Evolutionary conservation across 2,113 vertebrate genomes (phyloP).

Genomic region (Pao palembangensis): DNA sequence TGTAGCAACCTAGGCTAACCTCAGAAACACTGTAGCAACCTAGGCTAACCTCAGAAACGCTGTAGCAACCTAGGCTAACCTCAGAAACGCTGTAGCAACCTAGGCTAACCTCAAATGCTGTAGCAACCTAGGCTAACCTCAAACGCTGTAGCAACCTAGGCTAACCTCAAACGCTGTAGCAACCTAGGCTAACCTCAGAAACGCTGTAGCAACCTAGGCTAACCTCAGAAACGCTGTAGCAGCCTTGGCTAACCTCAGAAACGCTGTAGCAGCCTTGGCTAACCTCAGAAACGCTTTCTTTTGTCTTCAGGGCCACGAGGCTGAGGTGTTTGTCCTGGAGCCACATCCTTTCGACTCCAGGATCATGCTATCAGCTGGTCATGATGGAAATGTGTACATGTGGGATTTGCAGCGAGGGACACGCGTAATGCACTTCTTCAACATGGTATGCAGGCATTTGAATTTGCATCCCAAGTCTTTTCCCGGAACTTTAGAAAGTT

Average conservation of each 20-base stretch:
- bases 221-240: too few species aligned
- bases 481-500: not conserved
- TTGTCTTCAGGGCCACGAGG: slow-evolving; percentile 85
- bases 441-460: slow-evolving; percentile 78
- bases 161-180: too few species aligned
- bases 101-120: too few species aligned
- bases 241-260: not conserved
- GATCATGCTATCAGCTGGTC: slow-evolving; percentile 95
- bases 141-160: too few species aligned
- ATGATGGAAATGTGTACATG: slow-evolving; percentile 94
- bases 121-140: not conserved
- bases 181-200: not conserved
- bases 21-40: too few species aligned
- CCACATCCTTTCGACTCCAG: slow-evolving; percentile 93
- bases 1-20: too few species aligned
- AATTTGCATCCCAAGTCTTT: not conserved
- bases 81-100: too few species aligned
- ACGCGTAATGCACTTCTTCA: slow-evolving; percentile 91
- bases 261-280: too few species aligned
- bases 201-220: too few species aligned
- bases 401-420: slow-evolving; percentile 91
- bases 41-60: not conserved
- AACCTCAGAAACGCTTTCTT: not conserved
- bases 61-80: not conserved
- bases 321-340: slow-evolving; percentile 97